Evolutionary conservation across 2,888 invertebrate genomes (phyloP).

Genomic region (Meandrusa payeni): DNA sequence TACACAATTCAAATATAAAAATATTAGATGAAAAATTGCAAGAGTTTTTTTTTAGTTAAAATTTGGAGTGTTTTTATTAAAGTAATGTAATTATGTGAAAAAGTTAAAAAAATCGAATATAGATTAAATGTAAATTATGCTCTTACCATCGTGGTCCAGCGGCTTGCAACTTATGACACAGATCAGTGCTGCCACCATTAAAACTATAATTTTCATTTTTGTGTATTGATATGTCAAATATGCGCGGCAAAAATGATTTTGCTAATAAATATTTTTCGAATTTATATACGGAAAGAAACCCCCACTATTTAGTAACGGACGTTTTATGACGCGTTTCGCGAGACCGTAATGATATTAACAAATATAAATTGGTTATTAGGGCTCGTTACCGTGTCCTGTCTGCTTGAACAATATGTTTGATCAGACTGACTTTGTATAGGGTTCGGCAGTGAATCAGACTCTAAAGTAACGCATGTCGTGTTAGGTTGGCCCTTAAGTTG

Average conservation of each 20-base stretch:
- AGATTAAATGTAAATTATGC: slow-evolving; percentile 28
- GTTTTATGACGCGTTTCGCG: slow-evolving; percentile 38
- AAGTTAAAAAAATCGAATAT: slow-evolving; percentile 24
- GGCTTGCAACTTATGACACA: slow-evolving; percentile 42
- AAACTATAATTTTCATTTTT: slow-evolving; percentile 29
- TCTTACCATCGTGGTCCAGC: slow-evolving; percentile 35
- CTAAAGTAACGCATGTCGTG: too few species aligned
- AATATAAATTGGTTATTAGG: slow-evolving; percentile 37
- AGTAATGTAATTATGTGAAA: too few species aligned
- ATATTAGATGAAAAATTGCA: too few species aligned
- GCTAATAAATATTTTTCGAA: neutral
- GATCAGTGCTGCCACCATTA: slow-evolving; percentile 36
- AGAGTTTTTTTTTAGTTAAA: too few species aligned
- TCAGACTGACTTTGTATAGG: slow-evolving; percentile 5
- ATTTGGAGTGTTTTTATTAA: too few species aligned
- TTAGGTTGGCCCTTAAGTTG: too few species aligned
- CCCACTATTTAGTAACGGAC: slow-evolving; percentile 25
- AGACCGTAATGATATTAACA: slow-evolving; percentile 36
- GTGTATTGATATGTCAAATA: neutral
- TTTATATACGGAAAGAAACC: slow-evolving; percentile 25
- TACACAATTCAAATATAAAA: too few species aligned
- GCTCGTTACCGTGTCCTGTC: slow-evolving; percentile 30
- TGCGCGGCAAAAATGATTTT: neutral
- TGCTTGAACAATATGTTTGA: slow-evolving; percentile 16
- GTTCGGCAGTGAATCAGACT: slow-evolving; percentile 1